Conservation (phyloP, 1,140 invertebrate species). For the Cydia amplana region DNA sequence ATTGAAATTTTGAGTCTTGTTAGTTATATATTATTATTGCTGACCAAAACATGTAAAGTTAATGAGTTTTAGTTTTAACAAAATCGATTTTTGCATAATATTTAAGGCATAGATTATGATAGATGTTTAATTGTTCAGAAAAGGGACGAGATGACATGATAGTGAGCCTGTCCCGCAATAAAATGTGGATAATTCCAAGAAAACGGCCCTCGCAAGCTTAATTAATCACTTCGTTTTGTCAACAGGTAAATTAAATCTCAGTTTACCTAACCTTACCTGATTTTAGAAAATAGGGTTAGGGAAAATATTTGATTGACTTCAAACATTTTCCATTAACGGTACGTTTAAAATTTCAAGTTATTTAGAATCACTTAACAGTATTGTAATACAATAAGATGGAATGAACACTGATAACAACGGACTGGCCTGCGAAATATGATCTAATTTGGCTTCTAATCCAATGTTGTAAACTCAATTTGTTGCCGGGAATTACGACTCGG, state of each 20-base stretch:
- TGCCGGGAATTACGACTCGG: slow-evolving; percentile 45
- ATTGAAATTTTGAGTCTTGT: too few species aligned
- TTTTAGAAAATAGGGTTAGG: background rate
- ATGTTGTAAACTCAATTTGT: slow-evolving; percentile 67
- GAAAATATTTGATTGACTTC: slow-evolving; percentile 4
- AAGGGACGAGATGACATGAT: too few species aligned
- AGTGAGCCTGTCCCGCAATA: too few species aligned
- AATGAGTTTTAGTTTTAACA: too few species aligned
- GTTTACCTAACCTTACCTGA: background rate
- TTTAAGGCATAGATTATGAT: too few species aligned
- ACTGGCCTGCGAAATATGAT: slow-evolving; percentile 63
- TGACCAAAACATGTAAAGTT: too few species aligned
- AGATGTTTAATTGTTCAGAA: too few species aligned
- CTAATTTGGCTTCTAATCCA: slow-evolving; percentile 66
- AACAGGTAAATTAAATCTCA: background rate
- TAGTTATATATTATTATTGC: too few species aligned
- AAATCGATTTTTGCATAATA: too few species aligned
- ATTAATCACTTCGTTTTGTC: too few species aligned
- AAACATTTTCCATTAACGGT: background rate
- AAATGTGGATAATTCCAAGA: too few species aligned
- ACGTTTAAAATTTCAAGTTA: slow-evolving; percentile 14
- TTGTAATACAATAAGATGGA: slow-evolving; percentile 23
- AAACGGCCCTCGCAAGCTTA: too few species aligned
- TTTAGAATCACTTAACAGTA: slow-evolving; percentile 29
- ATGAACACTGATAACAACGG: slow-evolving; percentile 42